Evolutionary conservation across 1,140 invertebrate species (phyloP).

Genomic region (Formica exsecta): DNA sequence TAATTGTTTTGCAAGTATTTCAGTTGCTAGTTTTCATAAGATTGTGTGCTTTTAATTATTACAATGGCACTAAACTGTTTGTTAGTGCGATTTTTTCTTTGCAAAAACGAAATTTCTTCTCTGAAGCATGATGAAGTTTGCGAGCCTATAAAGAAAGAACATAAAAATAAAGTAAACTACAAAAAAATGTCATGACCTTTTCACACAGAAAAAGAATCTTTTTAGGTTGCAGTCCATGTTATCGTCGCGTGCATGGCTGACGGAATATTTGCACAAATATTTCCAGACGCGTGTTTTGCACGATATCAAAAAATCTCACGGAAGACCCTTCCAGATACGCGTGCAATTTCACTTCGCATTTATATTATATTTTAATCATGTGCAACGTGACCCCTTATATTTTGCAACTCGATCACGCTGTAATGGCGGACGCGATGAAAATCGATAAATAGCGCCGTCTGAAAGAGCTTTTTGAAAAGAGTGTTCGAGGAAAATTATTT

Average conservation of each 20-base stretch:
- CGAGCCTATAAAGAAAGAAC: background rate
- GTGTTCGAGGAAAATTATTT: background rate
- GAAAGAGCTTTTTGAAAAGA: background rate
- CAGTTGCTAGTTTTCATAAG: background rate
- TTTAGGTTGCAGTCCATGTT: background rate
- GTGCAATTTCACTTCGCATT: background rate
- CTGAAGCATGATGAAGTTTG: conserved; percentile 1
- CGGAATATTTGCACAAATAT: conserved; percentile 12
- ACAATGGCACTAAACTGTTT: conserved; percentile 6
- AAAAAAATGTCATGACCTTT: background rate
- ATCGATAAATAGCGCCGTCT: background rate
- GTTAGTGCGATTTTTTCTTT: conserved; percentile 8
- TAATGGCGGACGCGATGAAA: background rate
- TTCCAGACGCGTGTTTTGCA: background rate
- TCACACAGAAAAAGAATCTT: background rate
- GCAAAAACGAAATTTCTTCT: background rate
- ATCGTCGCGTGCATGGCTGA: background rate
- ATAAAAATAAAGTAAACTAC: background rate
- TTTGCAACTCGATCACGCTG: background rate
- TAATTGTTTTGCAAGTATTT: background rate
- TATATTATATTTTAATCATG: background rate
- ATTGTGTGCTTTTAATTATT: conserved; percentile 42
- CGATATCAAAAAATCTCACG: background rate
- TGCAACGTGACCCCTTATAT: background rate
- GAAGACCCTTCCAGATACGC: background rate